Evolutionary conservation across 2,113 vertebrate species (phyloP).

Genomic region (Ploceus nigricollis): DNA sequence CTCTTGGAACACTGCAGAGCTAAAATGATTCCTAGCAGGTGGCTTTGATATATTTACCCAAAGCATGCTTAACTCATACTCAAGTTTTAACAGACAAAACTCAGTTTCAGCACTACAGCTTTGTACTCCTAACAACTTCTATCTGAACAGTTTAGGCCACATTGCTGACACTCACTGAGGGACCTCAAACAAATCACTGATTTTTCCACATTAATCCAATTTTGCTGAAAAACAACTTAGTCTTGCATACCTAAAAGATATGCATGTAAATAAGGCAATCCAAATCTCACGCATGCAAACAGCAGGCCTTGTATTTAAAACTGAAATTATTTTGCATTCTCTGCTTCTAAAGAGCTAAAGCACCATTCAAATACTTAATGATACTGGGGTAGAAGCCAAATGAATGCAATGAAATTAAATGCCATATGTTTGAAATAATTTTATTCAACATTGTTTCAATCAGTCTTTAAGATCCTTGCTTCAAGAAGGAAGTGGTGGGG

Average conservation of each 20-base stretch:
- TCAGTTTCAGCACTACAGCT: neutral
- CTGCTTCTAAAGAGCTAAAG: neutral
- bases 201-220: neutral
- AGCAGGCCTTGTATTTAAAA: neutral
- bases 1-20: neutral
- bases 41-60: slow-evolving; percentile 10
- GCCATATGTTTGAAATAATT: neutral
- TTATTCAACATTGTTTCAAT: neutral
- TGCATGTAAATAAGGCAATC: neutral
- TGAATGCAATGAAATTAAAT: neutral
- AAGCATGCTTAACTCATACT: neutral
- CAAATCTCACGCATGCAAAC: neutral
- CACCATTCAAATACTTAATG: neutral
- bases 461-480: neutral
- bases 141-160: neutral
- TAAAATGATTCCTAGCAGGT: slow-evolving; percentile 31
- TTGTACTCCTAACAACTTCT: neutral
- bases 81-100: neutral
- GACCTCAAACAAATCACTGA: neutral
- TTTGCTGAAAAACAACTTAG: neutral
- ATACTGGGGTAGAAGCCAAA: neutral
- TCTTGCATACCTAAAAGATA: neutral
- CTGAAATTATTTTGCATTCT: neutral
- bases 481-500: neutral
- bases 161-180: neutral